Base-by-base conservation (phyloP, 2,888 invertebrate species). In the Crocallis elinguaria region DNA sequence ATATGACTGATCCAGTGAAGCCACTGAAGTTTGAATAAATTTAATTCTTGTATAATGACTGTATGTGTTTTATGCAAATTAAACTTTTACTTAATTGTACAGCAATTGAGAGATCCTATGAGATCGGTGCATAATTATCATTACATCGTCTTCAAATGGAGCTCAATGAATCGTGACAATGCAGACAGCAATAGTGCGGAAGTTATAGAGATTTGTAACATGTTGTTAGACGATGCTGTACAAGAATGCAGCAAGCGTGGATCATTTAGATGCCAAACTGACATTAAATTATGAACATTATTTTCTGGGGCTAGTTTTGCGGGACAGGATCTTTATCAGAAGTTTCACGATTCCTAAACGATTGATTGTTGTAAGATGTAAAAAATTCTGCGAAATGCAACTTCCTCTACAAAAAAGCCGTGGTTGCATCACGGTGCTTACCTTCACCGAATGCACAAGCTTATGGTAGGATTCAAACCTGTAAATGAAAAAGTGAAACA, bases 121-220 rank as follows among this genome's bases (percentile, higher is more conserved):
- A 27, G 16, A 16, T 39, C 16, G 39, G n/a, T 1, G 12, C 23
- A 13, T 37, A 14, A 9, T 2, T 9, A 5, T 35, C 35, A 19
- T 19, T 1, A n/a, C 12, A 12, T 37, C 23, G 2, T 0, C 8
- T 37, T n/a, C 9, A 23, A 21, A 37, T 39, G 37, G 19, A 4
- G 14, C 9, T 23, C 38, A 42, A 42, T 30, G 30, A 7, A 13
- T 11, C 13, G 38, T 25, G 25, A 38, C 25, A 38, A 42, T 42
- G 41, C 30, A 30, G 17, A 19, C 17, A n/a, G 29, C 17, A 29
- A 16, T 17, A 41, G 37, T 37, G 38, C 37, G 32, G 52, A 52
- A 45, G 46, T 43, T 42, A 25, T 32, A n/a, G 37, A 23, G 21
- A 50, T 35, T 9, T 39, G 39, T 37, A 25, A 21, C 36, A 21